Conservation (phyloP, 1,140 invertebrate genomes). For the Dendrolimus punctatus region DNA sequence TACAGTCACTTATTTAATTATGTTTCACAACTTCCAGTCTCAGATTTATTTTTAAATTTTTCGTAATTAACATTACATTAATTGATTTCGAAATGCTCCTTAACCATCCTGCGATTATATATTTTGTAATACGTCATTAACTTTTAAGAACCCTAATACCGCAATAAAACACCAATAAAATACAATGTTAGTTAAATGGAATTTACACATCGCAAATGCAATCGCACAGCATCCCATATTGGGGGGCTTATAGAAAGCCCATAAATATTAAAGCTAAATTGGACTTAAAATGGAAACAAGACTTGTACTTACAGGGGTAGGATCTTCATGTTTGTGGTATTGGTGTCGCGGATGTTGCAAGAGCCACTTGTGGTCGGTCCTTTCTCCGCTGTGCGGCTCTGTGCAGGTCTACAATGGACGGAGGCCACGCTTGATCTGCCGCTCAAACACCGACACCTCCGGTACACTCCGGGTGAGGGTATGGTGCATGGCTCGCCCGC, state of each 20-base stretch:
- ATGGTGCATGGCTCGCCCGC: slow-evolving; percentile 27
- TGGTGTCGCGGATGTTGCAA: slow-evolving; percentile 29
- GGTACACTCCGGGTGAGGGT: slow-evolving; percentile 31
- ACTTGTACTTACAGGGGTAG: slow-evolving; percentile 48
- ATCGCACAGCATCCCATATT: slow-evolving; percentile 33
- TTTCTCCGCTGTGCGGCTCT: slow-evolving; percentile 43
- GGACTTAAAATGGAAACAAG: slow-evolving; percentile 9
- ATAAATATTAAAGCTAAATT: neutral
- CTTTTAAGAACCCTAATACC: neutral
- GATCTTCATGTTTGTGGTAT: slow-evolving; percentile 48
- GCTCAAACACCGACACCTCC: slow-evolving; percentile 33
- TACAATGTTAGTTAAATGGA: neutral
- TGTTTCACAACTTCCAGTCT: no score
- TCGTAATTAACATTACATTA: no score
- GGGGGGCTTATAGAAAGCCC: neutral
- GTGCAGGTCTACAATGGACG: slow-evolving; percentile 52
- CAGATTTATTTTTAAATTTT: no score
- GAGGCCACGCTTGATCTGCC: slow-evolving; percentile 56
- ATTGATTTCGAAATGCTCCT: no score
- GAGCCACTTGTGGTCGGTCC: slow-evolving; percentile 31
- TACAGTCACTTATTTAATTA: neutral
- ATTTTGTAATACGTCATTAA: neutral
- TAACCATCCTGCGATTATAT: neutral
- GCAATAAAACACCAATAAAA: neutral
- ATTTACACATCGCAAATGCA: slow-evolving; percentile 40